Conservation (phyloP, 2,113 vertebrate genomes). For the Osmerus mordax region DNA sequence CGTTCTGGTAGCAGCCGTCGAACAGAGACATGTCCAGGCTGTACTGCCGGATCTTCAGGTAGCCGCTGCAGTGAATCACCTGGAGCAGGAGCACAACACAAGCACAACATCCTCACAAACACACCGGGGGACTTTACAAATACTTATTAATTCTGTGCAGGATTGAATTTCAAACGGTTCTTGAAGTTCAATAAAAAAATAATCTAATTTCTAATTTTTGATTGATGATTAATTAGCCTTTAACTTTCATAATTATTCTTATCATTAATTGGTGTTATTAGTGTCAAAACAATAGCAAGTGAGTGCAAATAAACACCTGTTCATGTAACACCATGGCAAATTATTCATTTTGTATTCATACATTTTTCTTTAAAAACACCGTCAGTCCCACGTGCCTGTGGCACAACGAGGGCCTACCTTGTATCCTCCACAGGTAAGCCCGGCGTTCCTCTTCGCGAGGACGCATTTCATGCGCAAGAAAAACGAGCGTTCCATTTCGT, state of each 20-base stretch:
- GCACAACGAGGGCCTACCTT: constrained; percentile 73
- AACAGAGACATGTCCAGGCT: constrained; percentile 97
- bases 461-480: constrained; percentile 98
- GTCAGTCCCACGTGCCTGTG: too few relatives aligned
- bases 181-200: too few relatives aligned
- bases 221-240: too few relatives aligned
- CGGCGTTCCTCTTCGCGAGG: constrained; percentile 93
- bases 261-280: too few relatives aligned
- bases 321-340: too few relatives aligned
- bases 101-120: not conserved
- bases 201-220: too few relatives aligned
- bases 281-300: too few relatives aligned
- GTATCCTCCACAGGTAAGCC: constrained; percentile 94
- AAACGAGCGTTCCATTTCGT: constrained; percentile 95
- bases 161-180: too few relatives aligned
- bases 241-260: too few relatives aligned
- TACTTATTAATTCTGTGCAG: not conserved
- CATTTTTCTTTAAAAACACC: too few relatives aligned
- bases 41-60: constrained; percentile 97
- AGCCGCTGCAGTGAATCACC: constrained; percentile 98
- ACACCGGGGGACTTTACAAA: not conserved
- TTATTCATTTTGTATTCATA: too few relatives aligned
- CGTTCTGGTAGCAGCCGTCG: constrained; percentile 97
- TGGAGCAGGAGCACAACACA: constrained; percentile 41
- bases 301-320: too few relatives aligned